Conservation (phyloP, 2,888 invertebrate species). For the Stenotaenia linearis region DNA sequence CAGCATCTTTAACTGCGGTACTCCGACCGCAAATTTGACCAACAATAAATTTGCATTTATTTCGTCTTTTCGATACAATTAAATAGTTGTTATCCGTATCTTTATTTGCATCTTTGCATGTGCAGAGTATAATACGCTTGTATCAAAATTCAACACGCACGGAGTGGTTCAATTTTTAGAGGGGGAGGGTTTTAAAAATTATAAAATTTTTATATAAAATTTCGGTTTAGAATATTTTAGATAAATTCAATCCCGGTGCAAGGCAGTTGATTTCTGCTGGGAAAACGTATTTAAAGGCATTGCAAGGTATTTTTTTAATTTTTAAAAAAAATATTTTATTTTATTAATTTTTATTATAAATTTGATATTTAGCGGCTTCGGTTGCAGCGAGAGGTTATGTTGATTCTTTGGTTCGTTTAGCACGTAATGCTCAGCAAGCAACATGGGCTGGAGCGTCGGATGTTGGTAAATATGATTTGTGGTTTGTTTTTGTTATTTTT, state of each 20-base stretch:
- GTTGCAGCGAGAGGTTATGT: slow-evolving; percentile 81
- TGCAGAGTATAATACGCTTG: background rate
- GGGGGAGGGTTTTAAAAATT: slow-evolving; percentile 54
- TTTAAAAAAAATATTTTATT: too few relatives aligned
- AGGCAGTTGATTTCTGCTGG: slow-evolving; percentile 89
- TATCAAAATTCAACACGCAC: background rate
- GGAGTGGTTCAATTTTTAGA: background rate
- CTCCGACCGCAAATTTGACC: too few relatives aligned
- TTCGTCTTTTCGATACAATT: background rate
- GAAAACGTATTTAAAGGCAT: slow-evolving; percentile 87
- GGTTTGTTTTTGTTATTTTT: background rate
- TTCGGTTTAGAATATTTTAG: slow-evolving; percentile 81
- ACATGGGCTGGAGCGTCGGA: slow-evolving; percentile 83
- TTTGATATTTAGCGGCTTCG: slow-evolving; percentile 62
- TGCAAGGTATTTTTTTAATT: slow-evolving; percentile 74
- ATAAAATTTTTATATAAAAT: background rate
- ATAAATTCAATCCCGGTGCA: slow-evolving; percentile 92
- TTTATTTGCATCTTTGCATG: background rate
- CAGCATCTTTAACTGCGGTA: too few relatives aligned
- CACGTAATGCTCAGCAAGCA: slow-evolving; percentile 82
- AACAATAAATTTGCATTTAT: background rate
- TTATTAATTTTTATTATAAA: background rate
- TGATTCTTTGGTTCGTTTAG: slow-evolving; percentile 79
- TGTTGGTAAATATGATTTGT: slow-evolving; percentile 63
- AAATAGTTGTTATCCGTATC: background rate